Evolutionary conservation across 2,113 vertebrate genomes (phyloP).

Genomic region (Regulus satrapa): DNA sequence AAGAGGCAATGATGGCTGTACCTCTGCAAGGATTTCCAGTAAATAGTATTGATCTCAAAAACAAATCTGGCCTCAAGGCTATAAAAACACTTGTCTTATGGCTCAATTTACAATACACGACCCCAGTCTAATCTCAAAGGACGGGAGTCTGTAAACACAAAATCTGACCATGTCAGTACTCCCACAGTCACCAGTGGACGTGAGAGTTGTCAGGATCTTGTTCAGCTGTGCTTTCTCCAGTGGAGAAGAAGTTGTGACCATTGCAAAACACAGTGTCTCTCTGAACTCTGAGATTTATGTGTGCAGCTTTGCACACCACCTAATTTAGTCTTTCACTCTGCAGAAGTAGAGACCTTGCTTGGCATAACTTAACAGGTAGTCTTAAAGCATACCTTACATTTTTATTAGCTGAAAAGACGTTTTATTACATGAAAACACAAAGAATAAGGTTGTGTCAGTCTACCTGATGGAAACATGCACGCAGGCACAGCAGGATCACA

Average conservation of each 20-base stretch:
- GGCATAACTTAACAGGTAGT: accelerated
- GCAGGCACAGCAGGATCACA: neutral
- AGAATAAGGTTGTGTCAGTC: neutral
- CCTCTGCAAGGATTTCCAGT: neutral
- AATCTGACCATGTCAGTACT: neutral
- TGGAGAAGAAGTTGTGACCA: neutral
- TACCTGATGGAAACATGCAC: neutral
- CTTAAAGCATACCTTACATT: neutral
- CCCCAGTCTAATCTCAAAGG: neutral
- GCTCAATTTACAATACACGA: neutral
- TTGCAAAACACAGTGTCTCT: neutral
- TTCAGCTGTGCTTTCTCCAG: neutral
- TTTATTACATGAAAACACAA: neutral
- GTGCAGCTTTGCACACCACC: neutral
- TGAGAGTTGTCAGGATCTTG: neutral
- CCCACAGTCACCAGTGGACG: accelerated
- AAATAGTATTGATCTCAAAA: neutral
- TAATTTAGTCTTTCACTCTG: neutral
- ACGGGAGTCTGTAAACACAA: neutral
- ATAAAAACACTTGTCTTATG: neutral
- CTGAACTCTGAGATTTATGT: neutral
- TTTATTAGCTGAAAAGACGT: too few species aligned
- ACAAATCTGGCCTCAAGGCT: neutral
- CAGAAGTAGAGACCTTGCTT: neutral
- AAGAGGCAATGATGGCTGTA: neutral